Evolutionary conservation across 2,888 invertebrate genomes (phyloP).

Genomic region (Gonocerus acuteangulatus): DNA sequence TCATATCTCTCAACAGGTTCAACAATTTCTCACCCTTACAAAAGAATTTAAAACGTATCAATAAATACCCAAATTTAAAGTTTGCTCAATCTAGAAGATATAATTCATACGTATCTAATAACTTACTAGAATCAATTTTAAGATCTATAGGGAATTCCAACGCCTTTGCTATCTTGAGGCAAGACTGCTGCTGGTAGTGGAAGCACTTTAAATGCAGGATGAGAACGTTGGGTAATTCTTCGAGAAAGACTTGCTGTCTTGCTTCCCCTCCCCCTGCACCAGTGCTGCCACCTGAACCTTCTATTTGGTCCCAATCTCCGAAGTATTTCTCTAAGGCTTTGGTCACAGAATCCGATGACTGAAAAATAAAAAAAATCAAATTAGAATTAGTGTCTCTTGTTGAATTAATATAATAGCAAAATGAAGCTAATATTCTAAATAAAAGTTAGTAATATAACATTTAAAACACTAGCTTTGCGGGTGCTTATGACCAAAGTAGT

Average conservation of each 20-base stretch:
- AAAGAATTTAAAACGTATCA: too few relatives aligned
- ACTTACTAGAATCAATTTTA: constrained; percentile 80
- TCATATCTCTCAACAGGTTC: too few relatives aligned
- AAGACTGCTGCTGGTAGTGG: constrained; percentile 75
- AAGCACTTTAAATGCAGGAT: constrained; percentile 92
- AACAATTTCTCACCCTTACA: too few relatives aligned
- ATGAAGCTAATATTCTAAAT: background rate
- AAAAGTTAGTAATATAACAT: background rate
- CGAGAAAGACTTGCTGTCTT: constrained; percentile 81
- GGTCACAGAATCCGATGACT: constrained; percentile 75
- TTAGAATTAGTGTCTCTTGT: background rate
- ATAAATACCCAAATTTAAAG: too few relatives aligned
- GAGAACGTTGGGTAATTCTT: constrained; percentile 80
- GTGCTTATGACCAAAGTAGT: too few relatives aligned
- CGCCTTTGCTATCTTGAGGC: constrained; percentile 85
- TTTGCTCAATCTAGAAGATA: too few relatives aligned
- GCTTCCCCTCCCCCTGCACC: constrained; percentile 62
- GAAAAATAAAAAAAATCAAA: too few relatives aligned
- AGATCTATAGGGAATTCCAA: constrained; percentile 83
- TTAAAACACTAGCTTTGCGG: too few relatives aligned
- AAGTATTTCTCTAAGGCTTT: constrained; percentile 82
- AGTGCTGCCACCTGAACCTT: constrained; percentile 44
- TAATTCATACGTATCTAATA: constrained; percentile 10
- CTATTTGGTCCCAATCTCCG: constrained; percentile 48
- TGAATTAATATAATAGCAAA: background rate